Percentiles rank a stretch among this genome's conserved stretches.
Evolutionary conservation across 2,113 vertebrate species (phyloP).

Genomic region (Thunnus thynnus): DNA sequence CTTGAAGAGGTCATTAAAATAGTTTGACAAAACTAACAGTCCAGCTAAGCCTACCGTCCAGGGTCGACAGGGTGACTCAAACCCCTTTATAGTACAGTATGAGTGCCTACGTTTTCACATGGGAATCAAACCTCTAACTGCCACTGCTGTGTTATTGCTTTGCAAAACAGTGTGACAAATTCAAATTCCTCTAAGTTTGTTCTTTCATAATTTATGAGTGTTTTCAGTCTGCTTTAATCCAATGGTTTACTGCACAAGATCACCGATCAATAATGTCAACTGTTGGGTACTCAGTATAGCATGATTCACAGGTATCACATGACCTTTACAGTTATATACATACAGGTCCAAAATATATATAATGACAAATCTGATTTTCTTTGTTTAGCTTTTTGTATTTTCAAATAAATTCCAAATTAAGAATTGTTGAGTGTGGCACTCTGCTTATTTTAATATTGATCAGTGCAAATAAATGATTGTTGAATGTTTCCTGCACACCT

Average conservation of each 20-base stretch:
- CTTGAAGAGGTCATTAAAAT: conserved; percentile 3
- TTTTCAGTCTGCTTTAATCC: not conserved
- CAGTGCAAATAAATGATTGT: not conserved
- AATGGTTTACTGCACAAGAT: not conserved
- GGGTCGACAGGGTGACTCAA: not conserved
- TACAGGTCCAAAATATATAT: not conserved
- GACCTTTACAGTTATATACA: not conserved
- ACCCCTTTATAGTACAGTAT: not conserved
- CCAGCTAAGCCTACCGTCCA: not conserved
- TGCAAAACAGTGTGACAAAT: not conserved
- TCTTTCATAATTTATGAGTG: not conserved
- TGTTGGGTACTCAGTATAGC: not conserved
- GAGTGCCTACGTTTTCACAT: conserved; percentile 2
- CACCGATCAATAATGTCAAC: not conserved
- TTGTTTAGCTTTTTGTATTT: conserved; percentile 39
- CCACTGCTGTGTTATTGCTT: not conserved
- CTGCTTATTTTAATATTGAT: conserved; percentile 5
- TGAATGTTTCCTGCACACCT: not conserved
- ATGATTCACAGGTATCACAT: not conserved
- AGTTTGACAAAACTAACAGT: not conserved
- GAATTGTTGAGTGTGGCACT: not conserved
- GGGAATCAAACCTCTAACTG: not conserved
- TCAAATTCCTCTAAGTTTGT: not conserved
- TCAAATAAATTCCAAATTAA: conserved; percentile 34
- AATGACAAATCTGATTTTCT: not conserved